A percentile compares a stretch with the other conserved stretches of the same genome.
Evolutionary conservation across 2,113 vertebrate genomes (phyloP).

Genomic region (Pygoscelis antarcticus): DNA sequence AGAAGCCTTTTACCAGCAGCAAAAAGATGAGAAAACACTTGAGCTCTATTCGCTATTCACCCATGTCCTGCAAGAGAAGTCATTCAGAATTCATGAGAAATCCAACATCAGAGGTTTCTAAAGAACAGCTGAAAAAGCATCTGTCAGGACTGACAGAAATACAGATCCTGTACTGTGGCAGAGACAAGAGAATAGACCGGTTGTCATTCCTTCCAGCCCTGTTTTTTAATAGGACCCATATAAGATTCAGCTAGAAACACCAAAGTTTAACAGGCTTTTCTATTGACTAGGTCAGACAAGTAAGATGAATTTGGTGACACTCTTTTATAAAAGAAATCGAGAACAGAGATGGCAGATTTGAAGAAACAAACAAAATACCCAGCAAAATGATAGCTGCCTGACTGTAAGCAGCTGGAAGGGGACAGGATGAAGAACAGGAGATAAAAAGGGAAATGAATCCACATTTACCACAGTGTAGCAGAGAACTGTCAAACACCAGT

Average conservation of each 20-base stretch:
- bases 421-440: not conserved
- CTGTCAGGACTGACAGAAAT: slow-evolving; percentile 11
- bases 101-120: not conserved
- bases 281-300: not conserved
- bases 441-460: not conserved
- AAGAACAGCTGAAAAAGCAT: not conserved
- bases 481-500: not conserved
- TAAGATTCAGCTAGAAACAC: not conserved
- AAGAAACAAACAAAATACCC: not conserved
- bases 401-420: not conserved
- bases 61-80: not conserved
- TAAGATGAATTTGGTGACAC: not conserved
- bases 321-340: not conserved
- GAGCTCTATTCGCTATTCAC: not conserved
- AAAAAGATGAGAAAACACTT: not conserved
- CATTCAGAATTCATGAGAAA: not conserved
- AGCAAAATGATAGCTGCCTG: not conserved
- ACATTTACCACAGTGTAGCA: not conserved
- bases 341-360: not conserved
- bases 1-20: not conserved
- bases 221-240: not conserved
- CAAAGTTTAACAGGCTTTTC: not conserved
- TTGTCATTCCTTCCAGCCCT: not conserved
- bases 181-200: not conserved
- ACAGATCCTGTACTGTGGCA: not conserved